Percentiles rank a stretch among this genome's conserved stretches.
These are phyloP conservation scores for Mustelus asterias DNA, from an alignment of 2,113 vertebrate genomes.

Conservation along the genomic window DNA sequence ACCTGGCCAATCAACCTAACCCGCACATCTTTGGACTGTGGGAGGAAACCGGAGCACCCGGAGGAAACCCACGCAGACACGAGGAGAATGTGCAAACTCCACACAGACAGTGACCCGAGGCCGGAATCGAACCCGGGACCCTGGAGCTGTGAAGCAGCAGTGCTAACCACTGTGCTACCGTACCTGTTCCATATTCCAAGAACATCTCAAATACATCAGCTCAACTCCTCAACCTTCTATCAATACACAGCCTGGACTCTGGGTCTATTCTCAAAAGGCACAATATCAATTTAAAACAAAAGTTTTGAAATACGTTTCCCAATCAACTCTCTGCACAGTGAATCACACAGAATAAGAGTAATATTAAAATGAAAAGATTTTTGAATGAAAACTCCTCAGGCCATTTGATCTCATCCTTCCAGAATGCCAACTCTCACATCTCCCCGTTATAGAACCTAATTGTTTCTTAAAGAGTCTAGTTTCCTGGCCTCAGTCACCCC, in stretches of 20 bases:
- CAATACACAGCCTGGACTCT: not conserved
- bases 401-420: not conserved
- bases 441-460: not conserved
- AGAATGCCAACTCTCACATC: not conserved
- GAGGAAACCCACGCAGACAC: too few relatives aligned
- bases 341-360: not conserved
- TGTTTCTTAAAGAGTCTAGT: not conserved
- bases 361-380: not conserved
- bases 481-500: not conserved
- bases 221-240: not conserved
- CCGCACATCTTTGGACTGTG: too few relatives aligned
- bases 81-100: too few relatives aligned
- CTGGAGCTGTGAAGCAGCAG: too few relatives aligned
- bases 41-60: too few relatives aligned
- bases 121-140: too few relatives aligned
- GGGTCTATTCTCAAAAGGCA: too few relatives aligned
- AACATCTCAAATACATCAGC: not conserved
- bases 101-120: too few relatives aligned
- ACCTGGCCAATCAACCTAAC: too few relatives aligned
- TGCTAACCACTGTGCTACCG: too few relatives aligned
- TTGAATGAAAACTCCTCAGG: not conserved
- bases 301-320: not conserved
- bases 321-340: not conserved
- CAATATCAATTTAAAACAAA: not conserved
- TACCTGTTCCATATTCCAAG: not conserved